Base-by-base conservation (phyloP, 2,797 vertebrate genomes). In the Periparus ater region DNA sequence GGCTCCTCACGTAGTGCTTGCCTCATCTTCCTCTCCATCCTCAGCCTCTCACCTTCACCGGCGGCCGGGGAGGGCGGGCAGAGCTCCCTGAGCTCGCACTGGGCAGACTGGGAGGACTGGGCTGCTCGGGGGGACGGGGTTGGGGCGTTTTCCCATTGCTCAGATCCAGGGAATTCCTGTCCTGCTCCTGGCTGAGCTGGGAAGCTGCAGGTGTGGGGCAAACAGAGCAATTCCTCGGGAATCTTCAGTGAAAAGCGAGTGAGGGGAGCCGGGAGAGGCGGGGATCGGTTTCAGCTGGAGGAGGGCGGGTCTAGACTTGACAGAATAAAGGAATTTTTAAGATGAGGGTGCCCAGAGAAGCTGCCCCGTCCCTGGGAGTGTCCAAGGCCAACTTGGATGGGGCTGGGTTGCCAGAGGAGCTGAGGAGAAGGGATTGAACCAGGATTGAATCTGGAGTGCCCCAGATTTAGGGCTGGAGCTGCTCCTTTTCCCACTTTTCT, bases 21-120 rank as follows among this genome's bases (percentile, higher is more conserved):
- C 23, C 50, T 92, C 89, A 63, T 81, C 13, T 67, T 71, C 45
- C 1, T 63, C 91, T 83, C 65, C 95, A 95, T 96, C 82, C 21
- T 94, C 79, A 63, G 68, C 79, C 89, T 95, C 81, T 93, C 88
- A 48, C 61, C 67, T 48, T 85, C 95, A 75, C 66, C 42, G 0
- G 25, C 6, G 2, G 40, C 40, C 58, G 23, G 74, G 91, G 54
- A 14, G 77, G 86, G 50, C 5, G 77, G 85, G 67, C 4, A 6
- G 25, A 42, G 77, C 79, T 8, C n/a, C 10, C 15, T 5, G 34
- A 12, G 48, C 22, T 26, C 17, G 10, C 5, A 3, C 71, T 58
- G 71, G 71, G 3, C n/a, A 7, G 30, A 47, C 71, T 74, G 71
- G 71, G 71, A 74, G 71, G 5, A 11, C 71, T 60, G 72, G 72